These are phyloP conservation scores for Pediacus dermestoides DNA, from an alignment of 2,888 invertebrate genomes.

Conservation along the genomic window DNA sequence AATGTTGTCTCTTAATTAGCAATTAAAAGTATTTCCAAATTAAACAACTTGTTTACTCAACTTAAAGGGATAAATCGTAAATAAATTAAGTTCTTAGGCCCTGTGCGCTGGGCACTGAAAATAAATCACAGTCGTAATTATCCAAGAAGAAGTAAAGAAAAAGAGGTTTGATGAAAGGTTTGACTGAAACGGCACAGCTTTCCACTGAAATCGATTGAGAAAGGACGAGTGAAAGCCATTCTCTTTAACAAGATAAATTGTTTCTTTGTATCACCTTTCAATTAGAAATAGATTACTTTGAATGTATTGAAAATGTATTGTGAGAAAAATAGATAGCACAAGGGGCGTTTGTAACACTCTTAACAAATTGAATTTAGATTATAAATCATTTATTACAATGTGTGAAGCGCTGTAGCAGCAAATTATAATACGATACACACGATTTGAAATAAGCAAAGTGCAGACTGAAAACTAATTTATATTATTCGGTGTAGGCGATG, in stretches of 20 bases:
- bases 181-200: conserved; percentile 13
- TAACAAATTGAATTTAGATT: too few species aligned
- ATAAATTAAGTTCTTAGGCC: conserved; percentile 8
- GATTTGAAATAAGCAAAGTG: too few species aligned
- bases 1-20: too few species aligned
- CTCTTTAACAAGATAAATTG: conserved; percentile 19
- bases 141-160: conserved; percentile 7
- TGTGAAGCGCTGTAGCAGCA: too few species aligned
- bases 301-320: conserved; percentile 1
- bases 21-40: too few species aligned
- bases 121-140: conserved; percentile 7
- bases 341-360: too few species aligned
- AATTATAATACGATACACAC: too few species aligned
- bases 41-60: conserved; percentile 2
- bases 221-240: conserved; percentile 13
- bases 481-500: too few species aligned
- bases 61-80: conserved; percentile 5
- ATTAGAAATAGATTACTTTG: conserved; percentile 17
- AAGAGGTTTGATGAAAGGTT: conserved; percentile 14
- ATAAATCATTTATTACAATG: too few species aligned
- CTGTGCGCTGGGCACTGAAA: too few species aligned
- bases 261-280: conserved; percentile 20
- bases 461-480: too few species aligned
- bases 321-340: too few species aligned
- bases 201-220: conserved; percentile 1